Evolutionary conservation across 2,113 vertebrate genomes (phyloP).

Genomic region (Leucopsar rothschildi): DNA sequence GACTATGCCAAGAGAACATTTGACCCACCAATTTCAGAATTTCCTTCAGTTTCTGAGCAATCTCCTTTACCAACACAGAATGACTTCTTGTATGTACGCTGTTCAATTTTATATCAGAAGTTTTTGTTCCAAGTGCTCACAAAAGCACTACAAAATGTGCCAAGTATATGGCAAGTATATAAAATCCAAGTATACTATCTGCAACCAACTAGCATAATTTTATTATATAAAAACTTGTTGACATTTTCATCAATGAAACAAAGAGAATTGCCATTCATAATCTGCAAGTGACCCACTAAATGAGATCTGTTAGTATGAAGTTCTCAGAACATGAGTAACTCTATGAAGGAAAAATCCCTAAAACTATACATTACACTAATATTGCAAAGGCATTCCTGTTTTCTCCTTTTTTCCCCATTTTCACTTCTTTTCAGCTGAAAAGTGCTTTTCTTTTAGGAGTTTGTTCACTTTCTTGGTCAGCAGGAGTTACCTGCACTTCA

Average conservation of each 20-base stretch:
- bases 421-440: background rate
- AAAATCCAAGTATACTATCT: background rate
- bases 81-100: background rate
- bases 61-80: background rate
- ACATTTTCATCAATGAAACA: background rate
- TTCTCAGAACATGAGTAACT: background rate
- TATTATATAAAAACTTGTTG: background rate
- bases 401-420: background rate
- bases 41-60: background rate
- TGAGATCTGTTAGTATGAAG: background rate
- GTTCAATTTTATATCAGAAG: background rate
- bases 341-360: background rate
- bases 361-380: background rate
- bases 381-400: background rate
- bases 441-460: background rate
- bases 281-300: background rate
- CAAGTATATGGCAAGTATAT: background rate
- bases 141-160: background rate
- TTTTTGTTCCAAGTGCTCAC: background rate
- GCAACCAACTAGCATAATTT: background rate
- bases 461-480: background rate
- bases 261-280: background rate
- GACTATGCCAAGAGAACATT: background rate
- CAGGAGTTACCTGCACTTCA: background rate
- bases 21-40: background rate